phyloP scores from a whole-genome alignment of 2,113 vertebrate species.

The Leuciscus idus region DNA sequence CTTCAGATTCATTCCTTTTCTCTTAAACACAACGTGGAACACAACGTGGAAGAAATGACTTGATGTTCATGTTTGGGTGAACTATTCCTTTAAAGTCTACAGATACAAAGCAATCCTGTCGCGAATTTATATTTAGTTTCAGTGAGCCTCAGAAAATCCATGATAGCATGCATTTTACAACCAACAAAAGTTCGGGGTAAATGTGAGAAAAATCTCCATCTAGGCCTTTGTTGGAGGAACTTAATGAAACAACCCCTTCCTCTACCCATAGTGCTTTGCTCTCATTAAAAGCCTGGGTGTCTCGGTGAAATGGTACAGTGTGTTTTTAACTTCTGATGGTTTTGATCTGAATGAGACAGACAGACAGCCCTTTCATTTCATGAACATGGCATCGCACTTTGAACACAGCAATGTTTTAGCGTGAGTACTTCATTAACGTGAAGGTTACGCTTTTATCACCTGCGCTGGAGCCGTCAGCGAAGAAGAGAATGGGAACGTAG shows the following conservation, averaged over 20 bases:
- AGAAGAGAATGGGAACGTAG: constrained; percentile 34
- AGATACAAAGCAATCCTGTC: not conserved
- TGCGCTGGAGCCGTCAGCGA: constrained; percentile 61
- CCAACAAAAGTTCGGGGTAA: not conserved
- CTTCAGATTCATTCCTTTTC: not conserved
- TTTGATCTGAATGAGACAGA: constrained; percentile 70
- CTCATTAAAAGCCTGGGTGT: constrained; percentile 66
- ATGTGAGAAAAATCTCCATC: not conserved
- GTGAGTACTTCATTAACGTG: constrained; percentile 67
- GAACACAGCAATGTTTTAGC: constrained; percentile 73
- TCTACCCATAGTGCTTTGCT: constrained; percentile 48
- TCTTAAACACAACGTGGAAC: not conserved
- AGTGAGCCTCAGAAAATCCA: not conserved
- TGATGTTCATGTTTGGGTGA: not conserved
- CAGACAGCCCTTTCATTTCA: constrained; percentile 74
- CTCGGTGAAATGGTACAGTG: constrained; percentile 57
- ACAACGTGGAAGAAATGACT: not conserved
- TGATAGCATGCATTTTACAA: not conserved
- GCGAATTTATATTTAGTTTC: not conserved
- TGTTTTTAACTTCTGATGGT: constrained; percentile 61
- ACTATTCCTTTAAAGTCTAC: not conserved
- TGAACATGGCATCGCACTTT: constrained; percentile 72
- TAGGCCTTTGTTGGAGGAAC: constrained; percentile 3
- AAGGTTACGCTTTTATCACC: constrained; percentile 74
- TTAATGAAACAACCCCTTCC: constrained; percentile 18